Evolutionary conservation across 2,888 invertebrate species (phyloP).

Genomic region (Euplexia lucipara): DNA sequence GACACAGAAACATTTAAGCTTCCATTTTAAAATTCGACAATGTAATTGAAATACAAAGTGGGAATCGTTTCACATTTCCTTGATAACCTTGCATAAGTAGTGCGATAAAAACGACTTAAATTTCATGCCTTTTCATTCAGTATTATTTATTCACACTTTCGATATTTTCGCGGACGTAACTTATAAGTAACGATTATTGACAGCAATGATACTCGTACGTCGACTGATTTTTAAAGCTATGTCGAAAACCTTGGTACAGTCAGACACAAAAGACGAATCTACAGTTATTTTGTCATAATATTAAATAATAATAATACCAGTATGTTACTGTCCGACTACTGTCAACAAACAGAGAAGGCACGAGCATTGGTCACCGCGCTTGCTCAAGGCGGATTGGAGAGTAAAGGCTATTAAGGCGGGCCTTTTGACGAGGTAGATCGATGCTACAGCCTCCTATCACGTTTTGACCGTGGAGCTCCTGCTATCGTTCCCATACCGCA

Average conservation of each 20-base stretch:
- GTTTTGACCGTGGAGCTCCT: too few species aligned
- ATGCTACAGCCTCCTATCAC: too few species aligned
- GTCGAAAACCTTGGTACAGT: conserved; percentile 14
- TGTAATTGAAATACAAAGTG: conserved; percentile 38
- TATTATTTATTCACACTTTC: conserved; percentile 48
- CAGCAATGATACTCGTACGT: conserved; percentile 3
- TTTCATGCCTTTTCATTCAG: conserved; percentile 29
- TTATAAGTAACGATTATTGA: conserved; percentile 27
- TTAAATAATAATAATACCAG: too few species aligned
- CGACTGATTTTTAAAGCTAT: background rate
- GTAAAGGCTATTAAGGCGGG: too few species aligned
- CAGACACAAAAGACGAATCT: background rate
- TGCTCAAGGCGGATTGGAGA: too few species aligned
- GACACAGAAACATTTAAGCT: background rate
- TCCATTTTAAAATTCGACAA: conserved; percentile 28
- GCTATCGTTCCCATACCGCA: too few species aligned
- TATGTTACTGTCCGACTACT: too few species aligned
- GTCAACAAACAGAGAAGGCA: too few species aligned
- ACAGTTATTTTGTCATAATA: too few species aligned
- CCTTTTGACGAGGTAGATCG: too few species aligned
- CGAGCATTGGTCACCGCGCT: too few species aligned
- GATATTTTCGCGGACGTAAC: conserved; percentile 24
- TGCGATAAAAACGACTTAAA: conserved; percentile 45
- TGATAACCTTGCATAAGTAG: conserved; percentile 40
- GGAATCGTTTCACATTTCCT: conserved; percentile 48